Evolutionary conservation across 2,888 invertebrate species (phyloP), one percentile per base, ranked within the genome.

Genomic region (Ochlodes sylvanus): DNA sequence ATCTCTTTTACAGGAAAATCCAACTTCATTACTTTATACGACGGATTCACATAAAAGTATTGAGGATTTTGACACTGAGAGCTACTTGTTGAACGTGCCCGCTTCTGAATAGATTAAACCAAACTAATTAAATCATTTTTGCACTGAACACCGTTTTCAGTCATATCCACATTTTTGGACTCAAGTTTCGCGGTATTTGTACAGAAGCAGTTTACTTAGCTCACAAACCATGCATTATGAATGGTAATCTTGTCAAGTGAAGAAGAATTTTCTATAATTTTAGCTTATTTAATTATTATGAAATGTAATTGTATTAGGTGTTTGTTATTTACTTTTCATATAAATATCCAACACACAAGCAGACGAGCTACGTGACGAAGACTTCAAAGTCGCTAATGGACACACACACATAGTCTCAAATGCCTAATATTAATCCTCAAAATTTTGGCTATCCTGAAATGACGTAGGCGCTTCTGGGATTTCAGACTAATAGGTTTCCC

Each of bases 21-120:
- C 85, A 77, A 84, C 86, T 89, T 87, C 88, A 89, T 89, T 89
- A 90, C 87, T 87, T 84, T 84, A 82, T 83, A 83, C 76, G 81
- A 76, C 74, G 76, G 73, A 73, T 75, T 78, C 81, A 80, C 80
- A 82, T 82, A 79, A 81, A 85, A 81, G 83, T 86, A 86, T 86
- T 83, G 84, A 82, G 80, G 82, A 79, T 82, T 86, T 82, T 75
- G 75, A 82, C 84, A 81, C 81, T 75, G 78, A 79, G 72, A 70
- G 77, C 85, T 78, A 90, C 90, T 90, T 89, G 89, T 90, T 91
- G 90, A 89, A 84, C 81, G 86, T 81, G 77, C 73, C 74, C 79
- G 81, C 82, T 83, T 83, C 80, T 88, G 85, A 87, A 85, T 87
- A 83, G 84, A 85, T 85, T 83, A 86, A 81, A 81, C 76, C 73